Evolutionary conservation across 2,113 vertebrate genomes (phyloP).

Genomic region (Antechinus stuartii): DNA sequence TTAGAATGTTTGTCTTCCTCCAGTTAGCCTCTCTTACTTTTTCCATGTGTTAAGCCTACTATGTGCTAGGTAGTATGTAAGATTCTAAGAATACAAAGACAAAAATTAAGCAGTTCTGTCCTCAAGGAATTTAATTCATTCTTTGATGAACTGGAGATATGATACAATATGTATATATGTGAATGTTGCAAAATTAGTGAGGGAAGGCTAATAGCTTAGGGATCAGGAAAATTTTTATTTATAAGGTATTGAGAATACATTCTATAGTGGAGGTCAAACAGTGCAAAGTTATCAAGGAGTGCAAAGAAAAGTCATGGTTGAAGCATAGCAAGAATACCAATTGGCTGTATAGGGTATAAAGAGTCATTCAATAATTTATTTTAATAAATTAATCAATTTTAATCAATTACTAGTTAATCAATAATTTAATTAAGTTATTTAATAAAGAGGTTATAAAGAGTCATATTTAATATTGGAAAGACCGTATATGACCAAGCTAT

Average conservation of each 20-base stretch:
- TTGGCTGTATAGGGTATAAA: background rate
- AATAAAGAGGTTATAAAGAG: background rate
- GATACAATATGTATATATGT: background rate
- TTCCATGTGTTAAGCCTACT: background rate
- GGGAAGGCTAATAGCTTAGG: background rate
- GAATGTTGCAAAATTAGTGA: background rate
- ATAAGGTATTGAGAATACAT: background rate
- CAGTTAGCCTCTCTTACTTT: background rate
- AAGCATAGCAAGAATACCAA: background rate
- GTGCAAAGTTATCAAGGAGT: background rate
- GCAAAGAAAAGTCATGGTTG: background rate
- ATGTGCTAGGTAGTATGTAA: background rate
- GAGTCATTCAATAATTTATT: background rate
- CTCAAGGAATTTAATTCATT: background rate
- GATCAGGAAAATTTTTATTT: background rate
- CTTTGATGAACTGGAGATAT: background rate
- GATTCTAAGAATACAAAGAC: background rate
- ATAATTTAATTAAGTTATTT: no score
- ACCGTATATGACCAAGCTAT: background rate
- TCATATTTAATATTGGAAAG: background rate
- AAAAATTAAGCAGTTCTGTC: background rate
- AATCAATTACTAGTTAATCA: no score
- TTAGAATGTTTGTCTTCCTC: slow-evolving; percentile 30
- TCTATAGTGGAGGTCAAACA: background rate
- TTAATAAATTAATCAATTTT: no score